phyloP scores from a whole-genome alignment of 2,888 invertebrate species.

The Papilio elwesi region DNA sequence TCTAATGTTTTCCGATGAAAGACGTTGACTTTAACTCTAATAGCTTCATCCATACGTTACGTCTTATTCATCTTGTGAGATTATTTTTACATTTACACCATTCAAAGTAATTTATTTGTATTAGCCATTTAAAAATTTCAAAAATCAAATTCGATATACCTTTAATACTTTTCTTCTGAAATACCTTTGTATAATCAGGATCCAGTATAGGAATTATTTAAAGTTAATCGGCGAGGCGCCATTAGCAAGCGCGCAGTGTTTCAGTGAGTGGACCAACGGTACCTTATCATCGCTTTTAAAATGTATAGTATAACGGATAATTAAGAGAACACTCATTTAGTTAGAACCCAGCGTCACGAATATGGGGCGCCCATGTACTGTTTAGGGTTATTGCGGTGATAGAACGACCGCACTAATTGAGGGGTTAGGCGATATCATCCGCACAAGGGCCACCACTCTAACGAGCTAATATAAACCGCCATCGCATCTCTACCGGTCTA shows the following conservation, averaged over 20 bases:
- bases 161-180: neutral
- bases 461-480: slow-evolving; percentile 65
- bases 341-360: slow-evolving; percentile 72
- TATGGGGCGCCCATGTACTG: slow-evolving; percentile 56
- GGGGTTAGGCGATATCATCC: slow-evolving; percentile 69
- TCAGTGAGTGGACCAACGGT: slow-evolving; percentile 66
- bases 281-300: slow-evolving; percentile 78
- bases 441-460: slow-evolving; percentile 63
- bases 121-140: too few species aligned
- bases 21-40: too few species aligned
- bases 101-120: too few species aligned
- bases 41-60: too few species aligned
- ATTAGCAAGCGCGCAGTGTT: slow-evolving; percentile 64
- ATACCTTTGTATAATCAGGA: neutral
- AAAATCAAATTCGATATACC: too few species aligned
- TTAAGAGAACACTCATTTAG: slow-evolving; percentile 75
- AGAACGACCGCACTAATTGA: slow-evolving; percentile 71
- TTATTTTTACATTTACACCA: too few species aligned
- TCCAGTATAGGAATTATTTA: slow-evolving; percentile 64
- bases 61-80: too few species aligned
- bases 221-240: slow-evolving; percentile 69
- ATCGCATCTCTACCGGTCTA: slow-evolving; percentile 49
- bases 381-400: slow-evolving; percentile 68
- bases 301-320: slow-evolving; percentile 79
- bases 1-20: too few species aligned